Percentiles rank a stretch among this genome's conserved stretches.
Evolutionary conservation across 2,113 vertebrate genomes (phyloP).

Genomic region (Siniperca chuatsi): DNA sequence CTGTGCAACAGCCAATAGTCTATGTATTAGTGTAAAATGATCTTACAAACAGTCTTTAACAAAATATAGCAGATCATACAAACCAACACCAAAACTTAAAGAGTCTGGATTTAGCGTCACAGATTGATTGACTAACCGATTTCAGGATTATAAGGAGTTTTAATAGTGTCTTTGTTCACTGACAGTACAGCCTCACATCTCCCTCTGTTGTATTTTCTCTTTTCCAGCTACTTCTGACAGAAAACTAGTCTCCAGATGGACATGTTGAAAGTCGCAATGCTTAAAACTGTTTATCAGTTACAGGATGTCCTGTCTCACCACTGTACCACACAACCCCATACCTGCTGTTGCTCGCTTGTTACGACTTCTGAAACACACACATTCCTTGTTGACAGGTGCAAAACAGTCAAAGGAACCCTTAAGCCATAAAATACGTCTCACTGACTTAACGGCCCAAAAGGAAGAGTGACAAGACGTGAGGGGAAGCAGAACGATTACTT

Average conservation of each 20-base stretch:
- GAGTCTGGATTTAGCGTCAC: neutral
- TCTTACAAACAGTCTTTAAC: neutral
- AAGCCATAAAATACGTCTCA: neutral
- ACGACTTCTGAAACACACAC: neutral
- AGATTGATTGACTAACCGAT: neutral
- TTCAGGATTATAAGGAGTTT: neutral
- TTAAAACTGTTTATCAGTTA: neutral
- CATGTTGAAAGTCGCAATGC: neutral
- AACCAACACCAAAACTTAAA: neutral
- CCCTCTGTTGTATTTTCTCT: neutral
- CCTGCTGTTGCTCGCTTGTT: neutral
- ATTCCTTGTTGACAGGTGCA: conserved; percentile 30
- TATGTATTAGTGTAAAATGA: neutral
- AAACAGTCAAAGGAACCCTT: neutral
- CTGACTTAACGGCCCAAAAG: neutral
- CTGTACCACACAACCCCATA: neutral
- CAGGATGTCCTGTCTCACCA: neutral
- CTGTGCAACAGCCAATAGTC: neutral
- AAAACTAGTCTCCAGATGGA: neutral
- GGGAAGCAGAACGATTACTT: neutral
- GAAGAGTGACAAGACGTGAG: neutral
- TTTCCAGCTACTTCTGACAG: neutral
- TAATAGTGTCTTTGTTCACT: neutral
- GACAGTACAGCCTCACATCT: neutral
- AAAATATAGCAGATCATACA: neutral